Evolutionary conservation across 2,113 vertebrate genomes (phyloP), one percentile per base, ranked within the genome.

Genomic region (Mesembrinibis cayennensis): DNA sequence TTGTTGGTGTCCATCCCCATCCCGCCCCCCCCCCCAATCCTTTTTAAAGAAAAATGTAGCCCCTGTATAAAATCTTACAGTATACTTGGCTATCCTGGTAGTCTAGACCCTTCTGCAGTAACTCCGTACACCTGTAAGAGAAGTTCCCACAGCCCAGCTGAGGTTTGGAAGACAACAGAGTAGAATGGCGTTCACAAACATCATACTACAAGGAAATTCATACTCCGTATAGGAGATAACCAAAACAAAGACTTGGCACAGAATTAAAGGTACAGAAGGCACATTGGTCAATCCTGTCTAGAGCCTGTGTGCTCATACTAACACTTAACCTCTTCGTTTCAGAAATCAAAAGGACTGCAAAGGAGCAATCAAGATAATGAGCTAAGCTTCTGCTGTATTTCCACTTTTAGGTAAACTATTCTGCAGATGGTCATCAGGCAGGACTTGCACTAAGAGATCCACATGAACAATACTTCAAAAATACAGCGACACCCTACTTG

Each of bases 71-170:
- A 63, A 40, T 32, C 18, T 55, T 45, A 36, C 7, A 6, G 21
- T 53, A 19, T 7, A 42, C 14, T 12, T 86, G 45, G 25, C 27
- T 86, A 19, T 12, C 27, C 22, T 38, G 20, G 16, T 22, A 53
- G 45, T 11, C 25, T 38, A 0, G 7, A 91, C 74, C 34, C 38
- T 23, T 59, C 32, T 30, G 16, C 50, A 66, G 40, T 22, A 88
- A 67, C 25, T 71, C 65, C 5, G 14, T 16, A 32, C 4, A 79
- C 2, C 16, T 1, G 0, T 4, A 55, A 52, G 7, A 73, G 21
- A 59, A 38, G 9, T 21, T 69, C 9, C 29, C 66, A 80, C 9
- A 85, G 62, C 61, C 59, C 70, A 95, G 25, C 13, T 90, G 10
- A 62, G 10, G 34, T 56, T 58, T 73, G 16, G 49, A 83, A 95